These are phyloP conservation scores for Hafferia zeledoni DNA, from an alignment of 2,797 vertebrate genomes.

Conservation along the genomic window DNA sequence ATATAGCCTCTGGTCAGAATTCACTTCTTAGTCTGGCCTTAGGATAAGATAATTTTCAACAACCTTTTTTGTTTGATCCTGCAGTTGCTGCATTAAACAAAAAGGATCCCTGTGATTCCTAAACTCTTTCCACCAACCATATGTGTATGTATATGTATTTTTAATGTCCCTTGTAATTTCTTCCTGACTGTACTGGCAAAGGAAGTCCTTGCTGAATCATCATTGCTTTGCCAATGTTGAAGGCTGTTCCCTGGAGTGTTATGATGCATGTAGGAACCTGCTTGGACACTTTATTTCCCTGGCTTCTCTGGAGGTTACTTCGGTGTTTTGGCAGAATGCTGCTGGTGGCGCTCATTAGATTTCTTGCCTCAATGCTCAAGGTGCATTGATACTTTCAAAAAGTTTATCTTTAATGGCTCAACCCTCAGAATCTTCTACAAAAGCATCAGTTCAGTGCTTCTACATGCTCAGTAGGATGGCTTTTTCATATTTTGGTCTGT, in stretches of 20 bases:
- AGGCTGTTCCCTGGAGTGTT: background rate
- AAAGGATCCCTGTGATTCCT: background rate
- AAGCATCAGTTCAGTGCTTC: background rate
- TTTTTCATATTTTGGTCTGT: background rate
- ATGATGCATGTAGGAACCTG: background rate
- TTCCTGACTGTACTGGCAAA: background rate
- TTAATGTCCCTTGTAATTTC: background rate
- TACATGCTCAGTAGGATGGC: background rate
- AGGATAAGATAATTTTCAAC: background rate
- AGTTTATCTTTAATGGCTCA: background rate
- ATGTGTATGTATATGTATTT: too few relatives aligned
- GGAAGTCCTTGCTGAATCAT: background rate
- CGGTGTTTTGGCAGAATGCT: background rate
- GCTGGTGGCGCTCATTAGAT: background rate
- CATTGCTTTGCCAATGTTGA: background rate
- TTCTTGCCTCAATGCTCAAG: background rate
- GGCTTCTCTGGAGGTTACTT: background rate
- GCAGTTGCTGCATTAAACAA: background rate
- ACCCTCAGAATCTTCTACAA: background rate
- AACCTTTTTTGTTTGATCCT: background rate
- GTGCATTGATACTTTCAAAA: background rate
- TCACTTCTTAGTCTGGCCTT: background rate
- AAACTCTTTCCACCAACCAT: background rate
- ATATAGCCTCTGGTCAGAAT: background rate
- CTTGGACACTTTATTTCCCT: background rate